Conservation (phyloP, 2,113 vertebrate species). For the Tautogolabrus adspersus region DNA sequence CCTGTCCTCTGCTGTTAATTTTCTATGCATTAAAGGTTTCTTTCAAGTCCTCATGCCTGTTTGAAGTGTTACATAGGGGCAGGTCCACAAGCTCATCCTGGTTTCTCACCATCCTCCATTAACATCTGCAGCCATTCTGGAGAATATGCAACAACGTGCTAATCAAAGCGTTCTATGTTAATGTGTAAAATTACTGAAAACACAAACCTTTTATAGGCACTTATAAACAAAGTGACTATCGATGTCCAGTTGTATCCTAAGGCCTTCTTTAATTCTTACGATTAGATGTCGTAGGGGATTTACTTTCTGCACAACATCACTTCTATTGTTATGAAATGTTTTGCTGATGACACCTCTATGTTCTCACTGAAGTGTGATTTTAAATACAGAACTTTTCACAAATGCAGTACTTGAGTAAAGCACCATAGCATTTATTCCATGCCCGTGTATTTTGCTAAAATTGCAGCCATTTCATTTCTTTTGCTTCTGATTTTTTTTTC, state of each 20-base stretch:
- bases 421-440: not conserved
- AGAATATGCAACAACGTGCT: not conserved
- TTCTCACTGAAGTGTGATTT: not conserved
- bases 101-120: constrained; percentile 1
- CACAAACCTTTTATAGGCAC: not conserved
- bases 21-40: not conserved
- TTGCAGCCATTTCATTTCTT: constrained; percentile 4
- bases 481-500: not conserved
- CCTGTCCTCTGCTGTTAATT: not conserved
- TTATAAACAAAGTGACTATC: not conserved
- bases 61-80: not conserved
- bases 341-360: not conserved
- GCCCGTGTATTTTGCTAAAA: constrained; percentile 4
- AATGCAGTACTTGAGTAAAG: too few relatives aligned
- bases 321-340: not conserved
- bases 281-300: not conserved
- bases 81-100: not conserved
- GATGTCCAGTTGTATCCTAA: not conserved
- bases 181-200: not conserved
- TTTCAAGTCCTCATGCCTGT: not conserved
- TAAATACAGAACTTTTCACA: too few relatives aligned
- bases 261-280: constrained; percentile 1
- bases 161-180: not conserved
- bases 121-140: not conserved
- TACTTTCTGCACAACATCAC: not conserved